Evolutionary conservation across 53 echinoderm and acorn worm genomes (phyloP), one percentile per base, ranked within the genome.

Genomic region (Actinopyga echinites): DNA sequence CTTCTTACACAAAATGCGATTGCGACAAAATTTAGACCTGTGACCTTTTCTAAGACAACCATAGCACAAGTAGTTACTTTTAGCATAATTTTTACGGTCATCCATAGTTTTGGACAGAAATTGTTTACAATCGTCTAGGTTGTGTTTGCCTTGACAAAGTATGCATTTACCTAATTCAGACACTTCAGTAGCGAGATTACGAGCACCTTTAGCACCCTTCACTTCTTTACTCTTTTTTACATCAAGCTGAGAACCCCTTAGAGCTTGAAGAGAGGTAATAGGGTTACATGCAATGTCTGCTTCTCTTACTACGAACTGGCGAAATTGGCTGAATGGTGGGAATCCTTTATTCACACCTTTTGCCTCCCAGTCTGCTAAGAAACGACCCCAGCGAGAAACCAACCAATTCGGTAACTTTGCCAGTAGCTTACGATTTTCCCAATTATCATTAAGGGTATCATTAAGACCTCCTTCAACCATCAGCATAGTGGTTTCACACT

Each of bases 261-360:
- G 38, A 1, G 71, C 71, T 25, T 42, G 71, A 13, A 71, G 23
- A 40, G 40, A 71, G 35, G 40, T 71, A 5, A 71, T 22, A n/a
- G 43, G 71, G 20, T 71, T 42, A 22, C 71, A 71, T 25, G 71
- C 71, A 42, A 71, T 71, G 23, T 71, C 40, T 15, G 71, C 71
- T 42, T 71, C 71, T 35, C 20, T 71, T 22, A 38, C 5, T 30
- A 71, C 38, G n/a, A 71, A 71, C n/a, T 25, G 71, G 0, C 40
- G 8, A 71, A 71, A 71, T 25, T 71, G 36, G 38, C n/a, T 40
- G 25, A 71, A 71, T 4, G 71, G 71, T 38, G 44, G 71, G 20
- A 71, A 71, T 17, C 71, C 44, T 30, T 5, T 37, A 7, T 37
- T 37, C 37, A 37, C 7, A 37, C 40, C 5, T 5, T 40, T 40